phyloP scores from a whole-genome alignment of 2,113 vertebrate species.

The Pitta sordida region DNA sequence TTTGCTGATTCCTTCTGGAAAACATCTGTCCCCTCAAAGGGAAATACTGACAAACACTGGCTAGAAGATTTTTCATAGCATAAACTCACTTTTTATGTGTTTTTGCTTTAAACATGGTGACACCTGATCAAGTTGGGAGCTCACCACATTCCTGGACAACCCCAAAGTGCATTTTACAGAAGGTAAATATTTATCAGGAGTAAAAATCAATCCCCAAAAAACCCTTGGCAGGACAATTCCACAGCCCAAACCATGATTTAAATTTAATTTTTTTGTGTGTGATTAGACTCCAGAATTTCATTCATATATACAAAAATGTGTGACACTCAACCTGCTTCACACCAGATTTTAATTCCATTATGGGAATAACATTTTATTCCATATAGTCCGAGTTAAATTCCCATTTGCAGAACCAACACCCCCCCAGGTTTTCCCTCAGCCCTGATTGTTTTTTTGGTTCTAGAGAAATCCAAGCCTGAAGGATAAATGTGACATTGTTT shows the following conservation, averaged over 20 bases:
- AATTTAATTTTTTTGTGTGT: no score
- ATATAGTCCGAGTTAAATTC: neutral
- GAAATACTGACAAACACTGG: conserved; percentile 42
- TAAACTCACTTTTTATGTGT: neutral
- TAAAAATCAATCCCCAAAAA: no score
- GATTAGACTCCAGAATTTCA: no score
- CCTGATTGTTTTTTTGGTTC: neutral
- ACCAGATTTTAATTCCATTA: neutral
- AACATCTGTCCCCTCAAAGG: neutral
- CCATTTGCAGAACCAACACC: neutral
- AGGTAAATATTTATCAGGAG: no score
- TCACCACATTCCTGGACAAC: neutral
- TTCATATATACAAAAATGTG: no score
- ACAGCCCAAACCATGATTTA: no score
- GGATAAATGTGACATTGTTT: neutral
- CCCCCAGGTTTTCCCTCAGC: neutral
- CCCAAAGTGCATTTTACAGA: neutral
- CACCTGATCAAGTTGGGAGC: neutral
- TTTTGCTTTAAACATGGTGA: neutral
- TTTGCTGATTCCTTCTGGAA: neutral
- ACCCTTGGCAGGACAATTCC: no score
- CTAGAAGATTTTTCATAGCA: no score
- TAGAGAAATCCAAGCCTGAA: neutral
- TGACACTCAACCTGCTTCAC: no score
- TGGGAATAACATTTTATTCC: no score